These are phyloP conservation scores for Gadopsis marmoratus DNA, from an alignment of 2,797 vertebrate genomes.

Conservation along the genomic window DNA sequence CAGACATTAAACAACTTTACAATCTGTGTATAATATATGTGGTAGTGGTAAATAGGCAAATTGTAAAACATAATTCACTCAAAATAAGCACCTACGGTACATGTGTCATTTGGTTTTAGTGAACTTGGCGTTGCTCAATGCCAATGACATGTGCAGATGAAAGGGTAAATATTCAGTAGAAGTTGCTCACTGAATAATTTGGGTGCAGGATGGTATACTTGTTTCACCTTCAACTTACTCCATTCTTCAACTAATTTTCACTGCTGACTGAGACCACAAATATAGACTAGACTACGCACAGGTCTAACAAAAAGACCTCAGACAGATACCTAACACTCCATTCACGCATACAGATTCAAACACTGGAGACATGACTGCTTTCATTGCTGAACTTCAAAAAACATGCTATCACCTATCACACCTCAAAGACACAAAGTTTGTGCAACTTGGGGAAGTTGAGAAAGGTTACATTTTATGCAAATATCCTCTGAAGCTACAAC, in stretches of 20 bases:
- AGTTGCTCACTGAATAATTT: not conserved
- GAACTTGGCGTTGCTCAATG: not conserved
- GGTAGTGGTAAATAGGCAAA: not conserved
- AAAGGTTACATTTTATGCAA: no score
- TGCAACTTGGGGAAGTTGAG: no score
- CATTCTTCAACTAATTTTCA: not conserved
- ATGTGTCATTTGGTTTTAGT: not conserved
- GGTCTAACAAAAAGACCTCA: not conserved
- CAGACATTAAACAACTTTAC: slow-evolving; percentile 4
- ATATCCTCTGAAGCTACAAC: no score
- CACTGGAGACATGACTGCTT: not conserved
- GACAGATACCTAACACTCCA: not conserved
- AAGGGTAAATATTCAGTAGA: not conserved
- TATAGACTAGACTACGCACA: not conserved
- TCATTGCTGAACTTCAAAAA: not conserved
- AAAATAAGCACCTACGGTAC: not conserved
- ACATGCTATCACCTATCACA: not conserved
- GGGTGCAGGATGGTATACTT: not conserved
- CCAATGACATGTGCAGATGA: not conserved
- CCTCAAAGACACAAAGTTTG: not conserved
- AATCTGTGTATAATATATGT: not conserved
- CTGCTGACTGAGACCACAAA: not conserved
- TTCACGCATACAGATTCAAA: not conserved
- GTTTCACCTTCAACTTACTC: not conserved
- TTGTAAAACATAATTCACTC: not conserved